Evolutionary conservation across 2,113 vertebrate genomes (phyloP).

Genomic region (Numida meleagris): DNA sequence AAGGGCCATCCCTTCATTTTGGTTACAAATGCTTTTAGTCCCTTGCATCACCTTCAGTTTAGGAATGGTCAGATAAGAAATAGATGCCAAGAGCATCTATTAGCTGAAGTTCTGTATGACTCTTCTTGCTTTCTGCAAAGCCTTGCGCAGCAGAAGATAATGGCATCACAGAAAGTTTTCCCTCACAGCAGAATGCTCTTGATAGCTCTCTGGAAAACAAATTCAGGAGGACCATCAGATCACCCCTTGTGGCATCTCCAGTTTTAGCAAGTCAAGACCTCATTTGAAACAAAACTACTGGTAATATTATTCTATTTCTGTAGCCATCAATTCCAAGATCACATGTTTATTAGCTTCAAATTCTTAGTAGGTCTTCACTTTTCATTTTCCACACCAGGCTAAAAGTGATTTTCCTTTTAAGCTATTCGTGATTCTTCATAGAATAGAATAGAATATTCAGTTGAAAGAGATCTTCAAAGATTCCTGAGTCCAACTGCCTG

Average conservation of each 20-base stretch:
- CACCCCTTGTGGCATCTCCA: neutral
- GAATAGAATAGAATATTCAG: neutral
- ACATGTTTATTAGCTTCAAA: neutral
- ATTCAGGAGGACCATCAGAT: neutral
- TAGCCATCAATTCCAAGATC: neutral
- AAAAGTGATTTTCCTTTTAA: neutral
- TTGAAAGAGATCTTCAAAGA: neutral
- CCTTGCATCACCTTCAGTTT: neutral
- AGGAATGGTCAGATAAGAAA: neutral
- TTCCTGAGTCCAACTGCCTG: neutral
- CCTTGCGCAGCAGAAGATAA: neutral
- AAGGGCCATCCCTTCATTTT: neutral
- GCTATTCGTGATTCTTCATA: neutral
- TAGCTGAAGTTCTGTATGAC: neutral
- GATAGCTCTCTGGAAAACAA: neutral
- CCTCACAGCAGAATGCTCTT: neutral
- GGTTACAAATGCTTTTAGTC: neutral
- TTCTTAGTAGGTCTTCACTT: neutral
- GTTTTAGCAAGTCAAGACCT: neutral
- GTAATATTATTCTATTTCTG: neutral
- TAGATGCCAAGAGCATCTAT: neutral
- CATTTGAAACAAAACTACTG: neutral
- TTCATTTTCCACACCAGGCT: neutral
- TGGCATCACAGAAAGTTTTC: neutral
- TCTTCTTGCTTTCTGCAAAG: neutral